Evolutionary conservation across 2,797 vertebrate species (phyloP), one percentile per base, ranked within the genome.

Genomic region (Loriculus beryllinus): DNA sequence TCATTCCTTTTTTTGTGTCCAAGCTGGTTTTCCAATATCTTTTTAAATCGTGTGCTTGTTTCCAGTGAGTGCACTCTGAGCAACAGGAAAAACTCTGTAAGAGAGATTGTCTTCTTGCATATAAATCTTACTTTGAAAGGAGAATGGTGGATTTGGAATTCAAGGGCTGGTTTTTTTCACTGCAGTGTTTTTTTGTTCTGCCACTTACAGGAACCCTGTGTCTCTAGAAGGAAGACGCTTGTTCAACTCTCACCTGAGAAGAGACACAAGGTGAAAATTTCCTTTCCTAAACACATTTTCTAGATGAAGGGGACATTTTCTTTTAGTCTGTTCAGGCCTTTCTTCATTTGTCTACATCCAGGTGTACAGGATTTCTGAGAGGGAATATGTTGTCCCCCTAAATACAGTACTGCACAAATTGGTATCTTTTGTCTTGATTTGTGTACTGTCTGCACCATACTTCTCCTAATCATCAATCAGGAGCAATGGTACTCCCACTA

Each of bases 41-140:
- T 93, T 91, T 95, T 79, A 82, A 95, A 83, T 39, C 1, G 3
- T 48, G 25, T 64, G 25, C 81, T 94, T 94, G 65, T 91, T 96
- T 96, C 82, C 92, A 94, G 52, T 40, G 71, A 91, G 67, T 42
- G 31, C 60, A 77, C 45, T 83, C 85, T 4, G 18, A 79, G 52
- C 5, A 28, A 91, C 78, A 92, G 84, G 91, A 94, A 96, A 94
- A 96, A 71, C 39, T 75, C 77, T 85, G 89, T 93, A 92, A 95
- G 76, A 91, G 54, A 92, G 70, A 93, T 92, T 92, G 68, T 92
- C 90, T 88, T 88, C 87, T 92, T 82, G 67, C 67, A 70, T 22
- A 93, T 91, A 95, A 95, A 96, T 95, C 91, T 89, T 84, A 43
- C 48, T 88, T 80, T 86, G 88, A 93, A 93, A 88, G 42, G 39